Percentiles rank a stretch among this genome's conserved stretches.
Evolutionary conservation across 2,888 invertebrate species (phyloP).

Genomic region (Andrena minutula): DNA sequence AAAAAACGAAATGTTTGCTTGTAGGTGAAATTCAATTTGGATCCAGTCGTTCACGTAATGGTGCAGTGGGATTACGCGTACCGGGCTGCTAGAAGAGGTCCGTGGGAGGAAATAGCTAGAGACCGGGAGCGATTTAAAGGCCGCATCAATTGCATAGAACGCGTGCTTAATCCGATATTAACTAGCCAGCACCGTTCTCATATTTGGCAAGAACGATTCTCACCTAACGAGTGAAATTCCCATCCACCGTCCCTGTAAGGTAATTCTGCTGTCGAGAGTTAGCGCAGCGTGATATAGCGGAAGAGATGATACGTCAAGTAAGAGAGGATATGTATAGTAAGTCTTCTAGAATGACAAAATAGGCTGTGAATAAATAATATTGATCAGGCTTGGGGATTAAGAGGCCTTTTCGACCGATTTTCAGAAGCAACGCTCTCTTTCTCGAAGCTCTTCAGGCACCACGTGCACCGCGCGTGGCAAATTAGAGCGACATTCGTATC

Average conservation of each 20-base stretch:
- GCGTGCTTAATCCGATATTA: constrained; percentile 84
- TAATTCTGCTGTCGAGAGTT: constrained; percentile 28
- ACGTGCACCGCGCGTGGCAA: too few species aligned
- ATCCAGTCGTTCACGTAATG: constrained; percentile 85
- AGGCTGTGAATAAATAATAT: constrained; percentile 67
- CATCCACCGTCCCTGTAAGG: constrained; percentile 25
- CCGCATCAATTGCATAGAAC: constrained; percentile 83
- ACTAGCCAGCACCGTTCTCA: constrained; percentile 83
- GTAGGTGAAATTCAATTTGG: constrained; percentile 86
- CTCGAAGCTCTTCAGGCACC: too few species aligned
- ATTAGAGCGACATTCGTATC: too few species aligned
- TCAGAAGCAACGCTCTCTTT: too few species aligned
- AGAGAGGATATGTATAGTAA: constrained; percentile 54
- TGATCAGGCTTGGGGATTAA: too few species aligned
- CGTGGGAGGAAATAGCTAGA: constrained; percentile 87
- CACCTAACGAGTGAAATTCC: constrained; percentile 53
- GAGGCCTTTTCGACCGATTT: too few species aligned
- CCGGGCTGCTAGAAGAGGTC: constrained; percentile 86
- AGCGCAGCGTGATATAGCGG: not conserved
- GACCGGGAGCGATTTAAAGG: constrained; percentile 86
- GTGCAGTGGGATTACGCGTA: constrained; percentile 87
- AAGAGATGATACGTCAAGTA: constrained; percentile 42
- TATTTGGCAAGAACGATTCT: constrained; percentile 85
- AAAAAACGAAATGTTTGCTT: constrained; percentile 59
- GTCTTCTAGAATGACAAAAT: constrained; percentile 57